Base-by-base conservation (phyloP, 2,113 vertebrate genomes). In the Sebastes schlegelii region DNA sequence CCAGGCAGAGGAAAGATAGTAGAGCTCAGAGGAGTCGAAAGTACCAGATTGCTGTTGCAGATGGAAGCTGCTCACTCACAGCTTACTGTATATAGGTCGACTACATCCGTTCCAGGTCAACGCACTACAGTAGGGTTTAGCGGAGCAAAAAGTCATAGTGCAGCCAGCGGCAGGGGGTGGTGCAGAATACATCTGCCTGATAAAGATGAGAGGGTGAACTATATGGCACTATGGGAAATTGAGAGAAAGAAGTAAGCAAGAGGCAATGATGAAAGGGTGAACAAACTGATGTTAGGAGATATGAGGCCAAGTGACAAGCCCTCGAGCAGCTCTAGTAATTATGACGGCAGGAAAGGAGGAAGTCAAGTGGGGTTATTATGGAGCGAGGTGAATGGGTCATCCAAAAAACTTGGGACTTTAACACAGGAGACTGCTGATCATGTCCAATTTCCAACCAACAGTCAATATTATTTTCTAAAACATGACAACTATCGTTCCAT, bases 61-160 rank as follows among this genome's bases (percentile, higher is more conserved):
- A 92, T 89, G 84, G 85, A 89, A 85, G 82, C 83, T 86, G 87
- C 91, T 92, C 88, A 92, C 85, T 92, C 89, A 89, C 89, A 86
- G 86, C 79, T 84, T 71, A 83, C 88, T 89, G 80, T 91, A 92
- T 89, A 87, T 92, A 89, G 92, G 90, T 90, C 87, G 55, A 92
- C 86, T 86, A 88, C 85, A 89, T 92, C 85, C 64, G 70, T 84
- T 93, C 82, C 19, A 61, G 93, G 92, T 93, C 92, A 92, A 62
- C n/a, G 66, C 82, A 88, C 77, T 77, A 82, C 79, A 88, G 86
- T 72, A 65, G 71, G 71, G 72, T 89, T 79, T 82, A 90, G 83
- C 77, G 16, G 87, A 84, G 82, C 71, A 87, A 89, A 86, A 85
- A 86, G 78, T 81, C 55, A 71, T 3, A 77, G 68, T 71, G 82